phyloP scores from a whole-genome alignment of 2,888 invertebrate genomes.

The Cheilosia vernalis region DNA sequence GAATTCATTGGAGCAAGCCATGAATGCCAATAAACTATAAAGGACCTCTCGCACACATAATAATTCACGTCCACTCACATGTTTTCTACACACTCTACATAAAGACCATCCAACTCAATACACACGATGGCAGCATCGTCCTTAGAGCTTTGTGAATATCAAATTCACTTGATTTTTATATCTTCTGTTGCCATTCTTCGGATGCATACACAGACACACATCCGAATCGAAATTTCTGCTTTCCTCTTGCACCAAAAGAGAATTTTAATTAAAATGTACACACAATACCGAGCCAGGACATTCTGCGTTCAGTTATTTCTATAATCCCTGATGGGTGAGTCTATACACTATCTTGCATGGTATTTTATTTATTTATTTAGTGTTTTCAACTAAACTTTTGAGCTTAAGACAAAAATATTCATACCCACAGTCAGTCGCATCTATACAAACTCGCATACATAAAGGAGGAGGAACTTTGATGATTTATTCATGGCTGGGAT shows the following conservation, averaged over 20 bases:
- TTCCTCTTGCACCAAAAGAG: constrained; percentile 59
- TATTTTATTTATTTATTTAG: constrained; percentile 46
- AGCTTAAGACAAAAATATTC: constrained; percentile 1
- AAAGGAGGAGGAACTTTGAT: constrained; percentile 40
- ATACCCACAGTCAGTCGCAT: no score
- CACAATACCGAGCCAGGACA: constrained; percentile 51
- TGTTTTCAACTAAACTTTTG: constrained; percentile 1
- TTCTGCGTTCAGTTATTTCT: constrained; percentile 31
- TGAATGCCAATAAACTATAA: constrained; percentile 70
- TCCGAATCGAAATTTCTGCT: constrained; percentile 60
- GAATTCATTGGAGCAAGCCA: constrained; percentile 40
- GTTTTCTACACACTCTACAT: neutral
- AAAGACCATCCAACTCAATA: constrained; percentile 4
- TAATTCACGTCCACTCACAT: constrained; percentile 43
- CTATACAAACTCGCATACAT: no score
- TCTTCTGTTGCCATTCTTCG: constrained; percentile 41
- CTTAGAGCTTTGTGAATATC: constrained; percentile 67
- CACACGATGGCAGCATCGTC: constrained; percentile 6
- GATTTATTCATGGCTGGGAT: constrained; percentile 45
- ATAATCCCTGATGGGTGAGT: constrained; percentile 27
- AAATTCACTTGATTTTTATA: constrained; percentile 63
- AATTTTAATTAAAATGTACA: constrained; percentile 73
- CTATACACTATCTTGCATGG: neutral
- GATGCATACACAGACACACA: constrained; percentile 33
- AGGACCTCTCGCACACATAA: constrained; percentile 61